phyloP scores from a whole-genome alignment of 2,797 vertebrate species.

The Tragopan temminckii region DNA sequence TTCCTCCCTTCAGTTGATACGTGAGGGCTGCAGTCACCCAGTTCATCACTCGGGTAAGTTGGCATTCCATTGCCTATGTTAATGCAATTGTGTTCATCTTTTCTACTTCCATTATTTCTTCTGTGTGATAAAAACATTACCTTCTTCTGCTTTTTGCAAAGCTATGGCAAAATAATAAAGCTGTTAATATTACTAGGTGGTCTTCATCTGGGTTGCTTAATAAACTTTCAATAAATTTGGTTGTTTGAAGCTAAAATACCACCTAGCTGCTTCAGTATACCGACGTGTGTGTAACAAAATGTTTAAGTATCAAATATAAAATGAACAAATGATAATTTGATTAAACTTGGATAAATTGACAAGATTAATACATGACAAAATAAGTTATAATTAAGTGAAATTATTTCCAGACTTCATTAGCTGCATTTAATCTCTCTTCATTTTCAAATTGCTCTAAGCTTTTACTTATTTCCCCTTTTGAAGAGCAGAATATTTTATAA shows the following conservation, averaged over 20 bases:
- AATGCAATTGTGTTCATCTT: neutral
- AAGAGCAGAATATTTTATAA: constrained; percentile 23
- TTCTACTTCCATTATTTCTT: neutral
- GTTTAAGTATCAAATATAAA: neutral
- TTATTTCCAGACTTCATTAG: constrained; percentile 43
- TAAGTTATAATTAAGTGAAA: constrained; percentile 16
- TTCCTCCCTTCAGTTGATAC: neutral
- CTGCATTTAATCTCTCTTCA: neutral
- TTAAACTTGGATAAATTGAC: neutral
- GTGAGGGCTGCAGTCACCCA: neutral
- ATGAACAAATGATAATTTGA: neutral
- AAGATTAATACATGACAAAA: constrained; percentile 26
- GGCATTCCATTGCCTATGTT: neutral
- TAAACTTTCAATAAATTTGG: too few relatives aligned
- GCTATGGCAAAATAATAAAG: neutral
- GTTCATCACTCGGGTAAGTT: neutral
- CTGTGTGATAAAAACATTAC: neutral
- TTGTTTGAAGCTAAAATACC: neutral
- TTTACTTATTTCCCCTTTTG: neutral
- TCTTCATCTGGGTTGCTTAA: neutral
- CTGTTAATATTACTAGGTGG: neutral
- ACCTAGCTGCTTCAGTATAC: neutral
- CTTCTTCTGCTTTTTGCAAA: neutral
- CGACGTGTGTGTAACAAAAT: neutral
- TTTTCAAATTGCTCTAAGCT: constrained; percentile 44